Conservation (phyloP, 2,797 vertebrate genomes). For the Tenualosa thibaudeaui region DNA sequence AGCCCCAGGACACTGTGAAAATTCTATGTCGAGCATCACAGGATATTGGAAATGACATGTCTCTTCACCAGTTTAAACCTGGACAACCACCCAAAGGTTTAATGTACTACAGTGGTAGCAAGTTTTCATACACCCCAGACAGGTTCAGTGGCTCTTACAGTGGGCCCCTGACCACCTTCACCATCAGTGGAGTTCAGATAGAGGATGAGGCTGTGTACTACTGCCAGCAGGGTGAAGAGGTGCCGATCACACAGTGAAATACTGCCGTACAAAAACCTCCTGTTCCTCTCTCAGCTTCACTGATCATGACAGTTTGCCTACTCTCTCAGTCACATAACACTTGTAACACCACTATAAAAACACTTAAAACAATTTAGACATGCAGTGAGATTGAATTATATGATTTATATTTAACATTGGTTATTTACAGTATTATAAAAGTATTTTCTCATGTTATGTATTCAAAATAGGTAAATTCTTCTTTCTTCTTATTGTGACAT, state of each 20-base stretch:
- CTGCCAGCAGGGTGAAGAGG: constrained; percentile 21
- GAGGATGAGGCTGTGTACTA: constrained; percentile 40
- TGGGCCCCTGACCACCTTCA: constrained; percentile 35
- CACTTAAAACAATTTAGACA: no score
- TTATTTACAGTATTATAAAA: no score
- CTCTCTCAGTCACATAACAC: no score
- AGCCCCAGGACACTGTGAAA: constrained; percentile 27
- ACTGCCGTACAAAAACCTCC: constrained; percentile 30
- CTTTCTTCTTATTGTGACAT: no score
- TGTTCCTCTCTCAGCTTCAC: neutral
- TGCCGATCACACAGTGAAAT: constrained; percentile 33
- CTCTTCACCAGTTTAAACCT: constrained; percentile 41
- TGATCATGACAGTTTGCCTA: no score
- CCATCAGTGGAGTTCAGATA: constrained; percentile 30
- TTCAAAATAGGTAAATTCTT: no score
- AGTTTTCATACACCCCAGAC: neutral
- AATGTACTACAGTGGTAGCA: neutral
- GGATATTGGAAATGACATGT: constrained; percentile 17
- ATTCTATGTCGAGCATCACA: constrained; percentile 27
- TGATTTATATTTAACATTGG: no score
- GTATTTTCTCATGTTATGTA: no score
- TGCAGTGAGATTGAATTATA: no score
- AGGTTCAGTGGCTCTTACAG: neutral
- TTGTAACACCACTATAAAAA: no score
- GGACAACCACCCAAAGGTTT: constrained; percentile 26